These are phyloP conservation scores for Megaceryle torquata DNA, from an alignment of 2,113 vertebrate genomes.

Conservation along the genomic window DNA sequence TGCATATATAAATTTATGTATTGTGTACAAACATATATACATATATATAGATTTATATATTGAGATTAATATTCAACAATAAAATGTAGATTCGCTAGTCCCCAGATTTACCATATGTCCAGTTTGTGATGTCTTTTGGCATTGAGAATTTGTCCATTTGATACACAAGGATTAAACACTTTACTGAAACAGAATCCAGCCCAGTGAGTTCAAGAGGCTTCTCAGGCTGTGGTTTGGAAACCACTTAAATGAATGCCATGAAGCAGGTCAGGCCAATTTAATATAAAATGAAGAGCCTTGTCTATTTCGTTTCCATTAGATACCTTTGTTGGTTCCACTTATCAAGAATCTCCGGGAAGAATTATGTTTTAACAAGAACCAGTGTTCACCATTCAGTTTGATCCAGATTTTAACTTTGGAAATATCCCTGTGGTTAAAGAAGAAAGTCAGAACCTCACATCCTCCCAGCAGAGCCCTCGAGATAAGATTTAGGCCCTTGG, in stretches of 20 bases:
- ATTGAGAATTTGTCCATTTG: background rate
- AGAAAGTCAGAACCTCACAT: background rate
- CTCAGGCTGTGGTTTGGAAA: constrained; percentile 19
- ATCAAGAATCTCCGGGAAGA: background rate
- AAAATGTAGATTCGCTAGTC: background rate
- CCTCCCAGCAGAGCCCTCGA: background rate
- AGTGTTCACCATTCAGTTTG: background rate
- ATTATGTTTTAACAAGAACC: background rate
- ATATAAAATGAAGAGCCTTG: background rate
- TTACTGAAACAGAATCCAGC: background rate
- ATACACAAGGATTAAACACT: background rate
- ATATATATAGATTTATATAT: background rate
- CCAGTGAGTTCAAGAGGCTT: background rate
- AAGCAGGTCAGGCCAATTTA: background rate
- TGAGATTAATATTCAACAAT: background rate
- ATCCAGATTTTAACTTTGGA: background rate
- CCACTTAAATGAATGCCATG: background rate
- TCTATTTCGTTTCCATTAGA: constrained; percentile 5
- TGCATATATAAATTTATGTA: background rate
- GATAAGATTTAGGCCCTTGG: background rate
- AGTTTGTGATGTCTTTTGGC: background rate
- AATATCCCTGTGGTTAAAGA: constrained; percentile 19
- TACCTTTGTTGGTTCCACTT: background rate
- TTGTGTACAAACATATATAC: background rate
- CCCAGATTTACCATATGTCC: background rate